Percentiles rank a stretch among this genome's conserved stretches.
Evolutionary conservation across 2,797 vertebrate species (phyloP).

Genomic region (Synaphobranchus kaupii): DNA sequence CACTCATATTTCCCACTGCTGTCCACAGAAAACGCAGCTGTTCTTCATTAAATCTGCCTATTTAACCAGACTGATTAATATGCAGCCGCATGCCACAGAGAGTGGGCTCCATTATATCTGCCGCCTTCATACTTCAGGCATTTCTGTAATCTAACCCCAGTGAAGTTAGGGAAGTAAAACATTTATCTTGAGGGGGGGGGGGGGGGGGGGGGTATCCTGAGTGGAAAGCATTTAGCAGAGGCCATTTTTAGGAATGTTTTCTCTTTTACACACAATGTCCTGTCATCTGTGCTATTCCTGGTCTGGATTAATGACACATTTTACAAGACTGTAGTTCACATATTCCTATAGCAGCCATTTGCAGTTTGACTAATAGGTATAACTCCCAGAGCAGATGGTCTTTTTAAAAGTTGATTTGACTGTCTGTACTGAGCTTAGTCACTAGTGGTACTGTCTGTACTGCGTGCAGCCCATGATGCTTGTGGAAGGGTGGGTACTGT

Average conservation of each 20-base stretch:
- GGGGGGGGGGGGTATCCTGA: not conserved
- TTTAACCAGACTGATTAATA: conserved; percentile 14
- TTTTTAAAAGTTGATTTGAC: not conserved
- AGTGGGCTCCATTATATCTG: not conserved
- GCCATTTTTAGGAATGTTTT: conserved; percentile 15
- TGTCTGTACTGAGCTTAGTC: not conserved
- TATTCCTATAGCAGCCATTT: not conserved
- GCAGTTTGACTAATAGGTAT: not conserved
- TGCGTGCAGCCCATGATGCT: no score
- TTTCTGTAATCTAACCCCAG: not conserved
- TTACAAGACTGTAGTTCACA: not conserved
- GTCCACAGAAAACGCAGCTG: conserved; percentile 5
- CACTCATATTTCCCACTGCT: not conserved
- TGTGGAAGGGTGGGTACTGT: not conserved
- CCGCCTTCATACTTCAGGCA: not conserved
- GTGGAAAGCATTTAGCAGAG: not conserved
- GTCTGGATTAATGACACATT: not conserved
- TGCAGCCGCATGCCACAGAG: not conserved
- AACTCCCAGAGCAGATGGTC: not conserved
- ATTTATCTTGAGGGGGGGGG: not conserved
- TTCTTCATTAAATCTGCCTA: conserved; percentile 13
- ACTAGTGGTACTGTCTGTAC: not conserved
- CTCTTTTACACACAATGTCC: not conserved
- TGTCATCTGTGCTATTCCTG: not conserved
- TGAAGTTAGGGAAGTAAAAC: conserved; percentile 4